phyloP scores from a whole-genome alignment of 2,113 vertebrate genomes.

The Etheostoma spectabile region DNA sequence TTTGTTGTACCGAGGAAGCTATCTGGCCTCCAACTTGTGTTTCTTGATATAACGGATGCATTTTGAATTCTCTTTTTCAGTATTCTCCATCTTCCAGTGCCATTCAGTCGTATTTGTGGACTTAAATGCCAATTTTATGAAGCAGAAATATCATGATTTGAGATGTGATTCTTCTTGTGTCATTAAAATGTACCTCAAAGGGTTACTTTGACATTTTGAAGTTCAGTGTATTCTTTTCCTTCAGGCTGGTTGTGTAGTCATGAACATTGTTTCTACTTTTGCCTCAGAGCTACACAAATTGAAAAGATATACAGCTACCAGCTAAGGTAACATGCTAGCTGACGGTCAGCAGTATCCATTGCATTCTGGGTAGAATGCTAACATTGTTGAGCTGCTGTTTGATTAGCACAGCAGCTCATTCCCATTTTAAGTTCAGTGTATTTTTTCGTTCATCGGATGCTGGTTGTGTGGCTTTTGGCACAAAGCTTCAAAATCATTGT shows the following conservation, averaged over 20 bases:
- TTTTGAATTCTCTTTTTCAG: constrained; percentile 53
- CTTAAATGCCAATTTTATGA: constrained; percentile 67
- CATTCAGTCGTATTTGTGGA: constrained; percentile 68
- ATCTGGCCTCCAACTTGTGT: constrained; percentile 50
- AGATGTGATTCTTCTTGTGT: constrained; percentile 38
- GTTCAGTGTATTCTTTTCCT: constrained; percentile 15
- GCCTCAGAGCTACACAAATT: constrained; percentile 4
- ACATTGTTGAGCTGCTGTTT: constrained; percentile 35
- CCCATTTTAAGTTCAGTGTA: not conserved
- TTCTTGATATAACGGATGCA: constrained; percentile 50
- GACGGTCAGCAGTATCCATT: constrained; percentile 18
- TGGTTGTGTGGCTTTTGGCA: not conserved
- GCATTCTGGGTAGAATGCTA: constrained; percentile 53
- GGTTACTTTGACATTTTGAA: constrained; percentile 58
- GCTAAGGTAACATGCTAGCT: constrained; percentile 7
- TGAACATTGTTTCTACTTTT: constrained; percentile 2
- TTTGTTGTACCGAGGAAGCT: constrained; percentile 26
- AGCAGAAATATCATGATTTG: constrained; percentile 36
- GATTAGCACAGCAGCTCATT: constrained; percentile 17
- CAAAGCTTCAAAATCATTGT: not conserved
- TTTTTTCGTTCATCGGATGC: not conserved
- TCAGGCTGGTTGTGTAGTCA: not conserved
- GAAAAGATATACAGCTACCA: constrained; percentile 7
- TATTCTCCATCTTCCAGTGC: constrained; percentile 73
- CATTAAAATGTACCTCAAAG: constrained; percentile 62